phyloP scores from a whole-genome alignment of 2,113 vertebrate species.

The Gavialis gangeticus region DNA sequence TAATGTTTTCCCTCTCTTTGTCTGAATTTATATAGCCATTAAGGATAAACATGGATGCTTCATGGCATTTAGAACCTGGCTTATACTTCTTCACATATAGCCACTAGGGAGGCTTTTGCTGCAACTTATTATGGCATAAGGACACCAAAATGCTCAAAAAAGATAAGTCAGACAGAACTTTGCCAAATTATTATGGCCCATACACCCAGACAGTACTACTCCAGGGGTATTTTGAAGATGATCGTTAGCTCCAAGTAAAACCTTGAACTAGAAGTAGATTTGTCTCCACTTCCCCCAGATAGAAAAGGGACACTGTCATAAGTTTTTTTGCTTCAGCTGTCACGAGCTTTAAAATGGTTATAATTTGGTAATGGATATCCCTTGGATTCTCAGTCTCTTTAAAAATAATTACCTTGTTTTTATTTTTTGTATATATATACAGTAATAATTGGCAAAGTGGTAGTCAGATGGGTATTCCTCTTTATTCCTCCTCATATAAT shows the following conservation, averaged over 20 bases:
- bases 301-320: not conserved
- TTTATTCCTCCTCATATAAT: not conserved
- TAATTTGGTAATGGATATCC: not conserved
- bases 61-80: not conserved
- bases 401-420: not conserved
- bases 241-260: slow-evolving; percentile 17
- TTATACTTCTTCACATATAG: not conserved
- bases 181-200: not conserved
- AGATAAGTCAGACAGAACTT: not conserved
- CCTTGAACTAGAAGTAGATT: slow-evolving; percentile 4
- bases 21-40: slow-evolving; percentile 27
- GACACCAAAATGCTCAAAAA: not conserved
- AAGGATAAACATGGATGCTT: slow-evolving; percentile 6
- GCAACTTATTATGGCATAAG: slow-evolving; percentile 1
- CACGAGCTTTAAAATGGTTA: not conserved
- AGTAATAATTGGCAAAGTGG: not conserved
- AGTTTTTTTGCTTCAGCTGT: not conserved
- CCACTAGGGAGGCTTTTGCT: not conserved
- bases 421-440: accelerated
- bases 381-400: not conserved
- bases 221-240: not conserved
- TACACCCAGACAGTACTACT: not conserved
- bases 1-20: slow-evolving; percentile 35
- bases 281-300: not conserved
- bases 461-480: not conserved